Base-by-base conservation (phyloP, 2,113 vertebrate genomes). In the Rhinolophus sinicus region DNA sequence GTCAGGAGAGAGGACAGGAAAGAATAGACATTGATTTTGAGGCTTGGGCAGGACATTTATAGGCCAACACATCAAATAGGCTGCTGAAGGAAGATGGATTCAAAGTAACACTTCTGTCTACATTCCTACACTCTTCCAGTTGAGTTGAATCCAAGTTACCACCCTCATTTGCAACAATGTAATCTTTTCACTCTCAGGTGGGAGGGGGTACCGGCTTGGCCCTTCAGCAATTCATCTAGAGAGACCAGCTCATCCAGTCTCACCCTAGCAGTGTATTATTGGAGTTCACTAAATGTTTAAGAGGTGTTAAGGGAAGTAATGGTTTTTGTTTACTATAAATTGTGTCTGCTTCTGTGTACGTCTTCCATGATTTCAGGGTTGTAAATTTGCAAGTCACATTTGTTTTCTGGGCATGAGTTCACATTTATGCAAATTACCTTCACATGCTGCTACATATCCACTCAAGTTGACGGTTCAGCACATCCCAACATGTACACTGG, bases 401-500 rank as follows among this genome's bases (percentile, higher is more conserved):
- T 89, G 60, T 77, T 85, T 91, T 95, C 92, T 92, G 95, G 97
- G 95, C 95, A 96, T 69, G 93, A 97, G 97, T 94, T 97, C 96
- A 95, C 95, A 47, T 96, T 97, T 94, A 97, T 97, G 98, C 73
- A 97, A 97, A 98, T 97, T 65, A 85, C 64, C 47, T 88, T 93
- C 95, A 14, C 97, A 97, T 95, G 97, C 72, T 97, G 94, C 70
- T 97, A 93, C 97, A 97, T 38, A 97, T 97, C 97, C 87, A 40
- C 92, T 91, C 92, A 82, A 40, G 94, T 70, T 2, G n/a, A 73
- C 56, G 14, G 65, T 16, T 93, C 76, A 88, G 93, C 98, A 97
- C 95, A 98, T 98, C 97, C 95, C 87, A 24, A 97, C 98, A 97
- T 88, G 98, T 78, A 97, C n/a, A 75, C 85, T 85, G 44, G 96